Conservation (phyloP, 2,888 invertebrate genomes). For the Furcula furcula region DNA sequence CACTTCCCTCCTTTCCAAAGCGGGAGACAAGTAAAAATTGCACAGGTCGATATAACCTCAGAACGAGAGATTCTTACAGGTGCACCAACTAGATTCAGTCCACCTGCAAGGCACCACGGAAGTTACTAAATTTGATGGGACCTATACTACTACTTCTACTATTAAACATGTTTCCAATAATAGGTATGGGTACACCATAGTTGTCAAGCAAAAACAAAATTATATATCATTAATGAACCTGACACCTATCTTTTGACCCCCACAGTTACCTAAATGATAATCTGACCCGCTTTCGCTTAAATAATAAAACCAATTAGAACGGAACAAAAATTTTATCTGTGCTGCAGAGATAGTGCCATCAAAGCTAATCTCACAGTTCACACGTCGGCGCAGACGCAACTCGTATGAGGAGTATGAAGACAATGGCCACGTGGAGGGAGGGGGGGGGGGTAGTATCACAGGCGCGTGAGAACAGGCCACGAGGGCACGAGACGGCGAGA, state of each 20-base stretch:
- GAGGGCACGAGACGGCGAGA: constrained; percentile 41
- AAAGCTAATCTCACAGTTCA: constrained; percentile 36
- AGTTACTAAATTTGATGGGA: too few species aligned
- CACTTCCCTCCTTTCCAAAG: too few species aligned
- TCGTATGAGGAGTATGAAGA: constrained; percentile 25
- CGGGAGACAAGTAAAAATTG: too few species aligned
- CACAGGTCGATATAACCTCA: too few species aligned
- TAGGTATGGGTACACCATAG: too few species aligned
- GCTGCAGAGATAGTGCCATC: constrained; percentile 24
- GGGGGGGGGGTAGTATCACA: constrained; percentile 22
- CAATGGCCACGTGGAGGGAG: constrained; percentile 25
- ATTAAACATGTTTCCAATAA: too few species aligned
- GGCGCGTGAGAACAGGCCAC: constrained; percentile 48
- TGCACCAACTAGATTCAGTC: too few species aligned
- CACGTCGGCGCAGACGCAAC: constrained; percentile 26
- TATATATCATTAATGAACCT: not conserved
- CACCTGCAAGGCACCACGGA: too few species aligned
- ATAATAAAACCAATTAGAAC: constrained; percentile 37
- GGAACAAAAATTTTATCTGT: constrained; percentile 36
- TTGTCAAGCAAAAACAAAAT: not conserved
- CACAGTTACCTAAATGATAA: constrained; percentile 8
- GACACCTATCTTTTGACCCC: not conserved
- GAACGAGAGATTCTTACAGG: too few species aligned
- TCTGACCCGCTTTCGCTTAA: constrained; percentile 32
- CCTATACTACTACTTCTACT: too few species aligned